Evolutionary conservation across 30 jellyfish, hydroid and myxozoan species (phyloP).

Genomic region (Hydra vulgaris): DNA sequence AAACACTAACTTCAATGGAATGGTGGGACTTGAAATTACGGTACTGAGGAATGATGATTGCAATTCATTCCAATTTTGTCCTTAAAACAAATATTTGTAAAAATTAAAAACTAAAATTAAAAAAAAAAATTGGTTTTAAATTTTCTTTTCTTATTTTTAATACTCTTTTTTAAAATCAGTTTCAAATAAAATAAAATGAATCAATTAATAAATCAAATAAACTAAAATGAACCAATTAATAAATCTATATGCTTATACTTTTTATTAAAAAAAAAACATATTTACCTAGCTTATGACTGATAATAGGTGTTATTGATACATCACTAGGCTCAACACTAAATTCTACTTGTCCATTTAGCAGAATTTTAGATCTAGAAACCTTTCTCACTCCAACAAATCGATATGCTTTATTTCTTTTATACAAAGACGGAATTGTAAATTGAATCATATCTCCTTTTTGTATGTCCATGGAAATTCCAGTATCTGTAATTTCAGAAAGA

Average conservation of each 20-base stretch:
- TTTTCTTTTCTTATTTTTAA: too few species aligned
- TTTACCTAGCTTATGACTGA: slow-evolving; percentile 76
- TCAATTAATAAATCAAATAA: too few species aligned
- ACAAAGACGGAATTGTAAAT: slow-evolving; percentile 52
- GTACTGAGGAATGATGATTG: slow-evolving; percentile 79
- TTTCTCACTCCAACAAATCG: slow-evolving; percentile 47
- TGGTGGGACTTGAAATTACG: slow-evolving; percentile 29
- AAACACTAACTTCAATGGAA: slow-evolving; percentile 31
- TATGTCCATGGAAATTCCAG: slow-evolving; percentile 46
- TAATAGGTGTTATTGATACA: slow-evolving; percentile 51
- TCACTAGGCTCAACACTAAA: slow-evolving; percentile 42
- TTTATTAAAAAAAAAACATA: background rate
- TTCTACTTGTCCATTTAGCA: slow-evolving; percentile 62
- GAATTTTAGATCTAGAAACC: slow-evolving; percentile 31
- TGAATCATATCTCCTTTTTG: slow-evolving; percentile 79
- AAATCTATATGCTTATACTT: background rate
- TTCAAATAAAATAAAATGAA: too few species aligned
- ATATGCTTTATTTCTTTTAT: slow-evolving; percentile 28
- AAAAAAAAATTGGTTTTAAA: background rate
- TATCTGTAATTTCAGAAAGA: slow-evolving; percentile 42
- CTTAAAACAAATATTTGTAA: slow-evolving; percentile 16
- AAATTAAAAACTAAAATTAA: background rate
- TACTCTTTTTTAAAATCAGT: too few species aligned
- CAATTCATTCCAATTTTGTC: slow-evolving; percentile 85
- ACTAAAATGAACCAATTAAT: too few species aligned